Evolutionary conservation across 2,113 vertebrate genomes (phyloP).

Genomic region (Passer domesticus): DNA sequence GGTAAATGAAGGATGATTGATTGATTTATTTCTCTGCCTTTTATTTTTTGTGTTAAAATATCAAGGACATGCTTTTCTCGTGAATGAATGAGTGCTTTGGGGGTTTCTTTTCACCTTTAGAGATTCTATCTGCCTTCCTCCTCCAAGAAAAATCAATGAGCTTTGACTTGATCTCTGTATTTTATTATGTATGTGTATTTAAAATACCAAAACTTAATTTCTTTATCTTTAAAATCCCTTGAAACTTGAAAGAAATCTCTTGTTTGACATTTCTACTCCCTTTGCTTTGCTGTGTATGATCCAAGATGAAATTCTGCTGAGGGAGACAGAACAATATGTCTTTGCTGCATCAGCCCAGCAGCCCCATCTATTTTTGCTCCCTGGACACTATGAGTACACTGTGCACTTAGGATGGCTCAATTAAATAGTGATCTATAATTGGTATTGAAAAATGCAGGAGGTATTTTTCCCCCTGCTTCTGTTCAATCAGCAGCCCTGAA

Average conservation of each 20-base stretch:
- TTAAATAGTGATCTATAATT: not conserved
- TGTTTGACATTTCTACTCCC: not conserved
- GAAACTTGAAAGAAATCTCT: not conserved
- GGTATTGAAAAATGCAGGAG: constrained; percentile 25
- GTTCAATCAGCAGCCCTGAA: not conserved
- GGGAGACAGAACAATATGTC: not conserved
- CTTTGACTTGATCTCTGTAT: not conserved
- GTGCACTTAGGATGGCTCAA: not conserved
- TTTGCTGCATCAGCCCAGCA: constrained; percentile 41
- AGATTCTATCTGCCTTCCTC: not conserved
- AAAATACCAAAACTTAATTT: not conserved
- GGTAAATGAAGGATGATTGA: not conserved
- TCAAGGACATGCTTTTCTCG: not conserved
- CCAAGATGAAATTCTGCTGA: not conserved
- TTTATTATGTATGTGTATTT: not conserved
- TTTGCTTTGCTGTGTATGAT: not conserved
- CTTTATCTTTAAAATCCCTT: not conserved
- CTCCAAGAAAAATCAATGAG: constrained; percentile 29
- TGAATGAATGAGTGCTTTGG: not conserved
- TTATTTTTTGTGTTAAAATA: not conserved
- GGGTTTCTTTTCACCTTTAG: not conserved
- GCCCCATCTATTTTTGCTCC: constrained; percentile 29
- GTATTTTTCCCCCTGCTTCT: not conserved
- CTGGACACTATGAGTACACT: not conserved
- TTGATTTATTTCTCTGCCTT: not conserved